Percentiles rank a stretch among this genome's conserved stretches.
phyloP scores from a whole-genome alignment of 37 sponge, comb jelly and placozoan species.

The Hexactinellida sp. region DNA sequence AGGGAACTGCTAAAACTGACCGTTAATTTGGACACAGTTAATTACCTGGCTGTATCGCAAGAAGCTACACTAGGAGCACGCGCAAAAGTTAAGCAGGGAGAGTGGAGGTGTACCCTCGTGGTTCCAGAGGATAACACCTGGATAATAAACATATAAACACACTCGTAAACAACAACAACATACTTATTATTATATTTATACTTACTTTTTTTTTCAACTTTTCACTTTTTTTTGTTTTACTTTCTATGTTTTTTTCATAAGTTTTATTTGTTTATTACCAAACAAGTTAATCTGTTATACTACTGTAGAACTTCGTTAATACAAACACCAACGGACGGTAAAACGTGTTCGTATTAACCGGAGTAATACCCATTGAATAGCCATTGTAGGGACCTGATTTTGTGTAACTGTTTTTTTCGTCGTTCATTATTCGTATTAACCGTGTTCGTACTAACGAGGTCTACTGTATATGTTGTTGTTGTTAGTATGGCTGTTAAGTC shows the following conservation, averaged over 20 bases:
- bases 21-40: neutral
- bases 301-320: too few relatives aligned
- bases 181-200: neutral
- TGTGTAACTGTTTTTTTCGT: too few relatives aligned
- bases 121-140: neutral
- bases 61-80: neutral
- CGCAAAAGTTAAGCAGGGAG: constrained; percentile 13
- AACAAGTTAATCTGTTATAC: neutral
- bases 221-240: too few relatives aligned
- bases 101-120: constrained; percentile 19
- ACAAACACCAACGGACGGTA: too few relatives aligned
- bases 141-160: constrained; percentile 7
- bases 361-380: too few relatives aligned
- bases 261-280: neutral
- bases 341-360: too few relatives aligned
- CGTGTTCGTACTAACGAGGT: too few relatives aligned
- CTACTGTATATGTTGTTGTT: neutral
- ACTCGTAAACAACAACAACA: neutral
- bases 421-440: too few relatives aligned
- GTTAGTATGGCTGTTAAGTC: neutral
- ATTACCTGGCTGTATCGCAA: neutral
- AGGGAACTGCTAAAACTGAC: neutral
- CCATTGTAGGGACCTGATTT: too few relatives aligned
- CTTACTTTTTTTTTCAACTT: neutral
- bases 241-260: neutral